Base-by-base conservation (phyloP, 2,113 vertebrate genomes). In the Cyprinodon tularosa region DNA sequence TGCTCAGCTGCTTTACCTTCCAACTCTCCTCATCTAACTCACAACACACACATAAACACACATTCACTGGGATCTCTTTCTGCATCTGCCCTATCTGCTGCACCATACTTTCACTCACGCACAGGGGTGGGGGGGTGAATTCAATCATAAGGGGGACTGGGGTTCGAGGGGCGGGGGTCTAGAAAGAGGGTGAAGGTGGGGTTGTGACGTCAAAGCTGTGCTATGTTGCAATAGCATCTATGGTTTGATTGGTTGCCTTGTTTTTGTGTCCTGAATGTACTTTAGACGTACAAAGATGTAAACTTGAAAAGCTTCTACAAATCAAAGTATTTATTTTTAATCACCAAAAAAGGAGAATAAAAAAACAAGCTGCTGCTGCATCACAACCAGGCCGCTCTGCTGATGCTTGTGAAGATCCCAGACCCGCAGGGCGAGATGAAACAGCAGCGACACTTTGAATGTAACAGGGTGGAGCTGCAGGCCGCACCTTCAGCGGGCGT, bases 221-320 rank as follows among this genome's bases (percentile, higher is more conserved):
- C 69, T 78, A 63, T 61, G 47, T 64, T 80, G 75, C 67, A 50
- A 82, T 63, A 66, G n/a, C 79, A 74, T 77, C 62, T 69, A 66
- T 83, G 80, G 79, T 72, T 63, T 53, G 68, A 80, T 65, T 62
- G 48, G 66, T 85, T 89, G 88, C 89, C 89, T 93, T 90, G 77
- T 86, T 90, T 77, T 74, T 87, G 72, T 87, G 72, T 72, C 74
- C 73, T 83, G 88, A 93, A 93, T 92, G 89, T 91, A 90, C 83
- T 62, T 82, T 84, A 83, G 76, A 80, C 71, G 72, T 74, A 66
- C 61, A 45, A 68, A 82, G 71, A 22, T 76, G 72, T 71, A 62
- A 64, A 71, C 40, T 3, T 37, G 29, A 71, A 72, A 60, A 77
- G 81, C 84, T 84, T 59, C 39, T 66, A 85, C 57, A 62, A 71